These are phyloP conservation scores for Helogale parvula DNA, from an alignment of 2,113 vertebrate genomes.

Conservation along the genomic window DNA sequence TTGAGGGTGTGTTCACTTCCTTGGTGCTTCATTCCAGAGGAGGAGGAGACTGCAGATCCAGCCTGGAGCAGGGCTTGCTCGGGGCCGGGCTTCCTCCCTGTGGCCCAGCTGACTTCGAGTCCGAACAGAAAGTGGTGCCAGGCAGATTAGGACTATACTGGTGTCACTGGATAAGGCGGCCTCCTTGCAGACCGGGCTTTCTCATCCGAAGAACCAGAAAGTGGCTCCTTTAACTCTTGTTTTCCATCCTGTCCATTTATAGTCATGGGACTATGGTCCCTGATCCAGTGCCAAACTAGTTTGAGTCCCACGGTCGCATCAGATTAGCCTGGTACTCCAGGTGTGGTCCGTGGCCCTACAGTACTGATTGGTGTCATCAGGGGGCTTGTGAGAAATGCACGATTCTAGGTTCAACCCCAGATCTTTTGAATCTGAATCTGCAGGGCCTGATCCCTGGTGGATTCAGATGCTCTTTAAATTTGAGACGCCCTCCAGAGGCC, in stretches of 20 bases:
- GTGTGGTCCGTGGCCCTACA: rapidly evolving
- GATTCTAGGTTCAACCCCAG: background rate
- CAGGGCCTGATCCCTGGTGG: background rate
- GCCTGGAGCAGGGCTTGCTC: background rate
- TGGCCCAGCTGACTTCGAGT: background rate
- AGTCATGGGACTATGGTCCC: background rate
- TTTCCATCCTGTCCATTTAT: background rate
- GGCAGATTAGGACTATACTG: background rate
- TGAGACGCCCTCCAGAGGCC: background rate
- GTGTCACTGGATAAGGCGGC: background rate
- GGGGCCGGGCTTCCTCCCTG: background rate
- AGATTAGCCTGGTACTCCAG: background rate
- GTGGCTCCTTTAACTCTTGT: background rate
- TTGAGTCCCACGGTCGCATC: too few relatives aligned
- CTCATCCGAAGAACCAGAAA: background rate
- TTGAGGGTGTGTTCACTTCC: rapidly evolving
- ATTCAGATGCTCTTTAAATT: background rate
- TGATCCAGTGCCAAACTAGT: background rate
- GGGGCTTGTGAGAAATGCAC: background rate
- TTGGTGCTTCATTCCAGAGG: background rate
- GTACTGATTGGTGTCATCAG: too few relatives aligned
- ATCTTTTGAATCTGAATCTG: background rate
- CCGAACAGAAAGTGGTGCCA: background rate
- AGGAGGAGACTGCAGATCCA: rapidly evolving
- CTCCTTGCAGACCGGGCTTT: background rate